Percentiles rank a stretch among this genome's conserved stretches.
Evolutionary conservation across 2,797 vertebrate species (phyloP).

Genomic region (Anguilla megastoma): DNA sequence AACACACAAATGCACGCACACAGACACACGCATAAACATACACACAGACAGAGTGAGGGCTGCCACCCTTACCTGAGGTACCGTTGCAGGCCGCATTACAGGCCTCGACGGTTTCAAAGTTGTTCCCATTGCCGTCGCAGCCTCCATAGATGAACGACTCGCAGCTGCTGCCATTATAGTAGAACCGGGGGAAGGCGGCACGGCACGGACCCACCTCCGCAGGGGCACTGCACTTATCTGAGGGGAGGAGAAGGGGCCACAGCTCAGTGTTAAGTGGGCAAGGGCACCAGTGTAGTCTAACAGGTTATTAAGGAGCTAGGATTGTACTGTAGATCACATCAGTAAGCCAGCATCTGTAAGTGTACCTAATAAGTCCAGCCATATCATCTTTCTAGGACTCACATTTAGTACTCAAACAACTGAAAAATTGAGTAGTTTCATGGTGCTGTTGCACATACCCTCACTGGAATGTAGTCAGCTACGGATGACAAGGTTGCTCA

Average conservation of each 20-base stretch:
- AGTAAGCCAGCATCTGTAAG: neutral
- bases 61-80: constrained; percentile 49
- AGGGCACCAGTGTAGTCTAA: neutral
- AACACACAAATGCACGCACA: neutral
- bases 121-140: constrained; percentile 71
- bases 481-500: no score
- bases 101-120: constrained; percentile 57
- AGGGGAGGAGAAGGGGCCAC: constrained; percentile 10
- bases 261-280: neutral
- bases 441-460: no score
- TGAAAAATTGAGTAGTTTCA: no score
- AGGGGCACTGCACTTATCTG: constrained; percentile 63
- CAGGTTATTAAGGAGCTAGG: neutral
- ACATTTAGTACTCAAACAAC: no score
- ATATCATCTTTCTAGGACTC: no score
- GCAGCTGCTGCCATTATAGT: constrained; percentile 67
- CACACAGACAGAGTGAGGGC: neutral
- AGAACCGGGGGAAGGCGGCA: constrained; percentile 63
- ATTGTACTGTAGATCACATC: neutral
- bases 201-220: constrained; percentile 61
- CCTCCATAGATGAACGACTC: constrained; percentile 67
- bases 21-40: neutral
- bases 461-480: no score
- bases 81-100: constrained; percentile 58
- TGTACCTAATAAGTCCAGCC: no score